Evolutionary conservation across 1,140 invertebrate species (phyloP).

Genomic region (Anastatus disparis): DNA sequence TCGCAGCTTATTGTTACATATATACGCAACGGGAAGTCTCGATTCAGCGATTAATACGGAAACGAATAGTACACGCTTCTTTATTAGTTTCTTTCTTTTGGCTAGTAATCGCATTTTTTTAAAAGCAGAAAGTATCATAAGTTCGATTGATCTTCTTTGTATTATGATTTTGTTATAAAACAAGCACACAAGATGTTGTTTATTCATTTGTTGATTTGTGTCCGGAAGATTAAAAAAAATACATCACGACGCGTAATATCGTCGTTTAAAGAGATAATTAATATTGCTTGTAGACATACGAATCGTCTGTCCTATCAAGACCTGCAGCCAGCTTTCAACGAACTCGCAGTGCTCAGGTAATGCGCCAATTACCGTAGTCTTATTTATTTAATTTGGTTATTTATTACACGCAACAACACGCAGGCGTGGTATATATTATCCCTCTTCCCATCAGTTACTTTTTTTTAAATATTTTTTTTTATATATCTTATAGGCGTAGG

Average conservation of each 20-base stretch:
- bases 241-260: not conserved
- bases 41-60: too few relatives aligned
- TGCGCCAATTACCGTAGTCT: conserved; percentile 49
- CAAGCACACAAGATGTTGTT: conserved; percentile 29
- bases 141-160: too few relatives aligned
- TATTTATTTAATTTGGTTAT: too few relatives aligned
- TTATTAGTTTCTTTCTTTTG: too few relatives aligned
- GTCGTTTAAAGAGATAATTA: conserved; percentile 15
- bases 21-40: not conserved
- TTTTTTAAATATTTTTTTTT: too few relatives aligned
- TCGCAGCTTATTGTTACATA: not conserved
- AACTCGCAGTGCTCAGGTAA: conserved; percentile 78
- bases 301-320: conserved; percentile 78
- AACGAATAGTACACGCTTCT: too few relatives aligned
- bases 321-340: conserved; percentile 75
- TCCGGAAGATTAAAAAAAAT: too few relatives aligned
- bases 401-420: not conserved
- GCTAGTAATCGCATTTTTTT: not conserved
- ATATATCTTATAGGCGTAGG: too few relatives aligned
- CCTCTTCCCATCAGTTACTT: too few relatives aligned
- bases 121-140: too few relatives aligned
- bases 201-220: not conserved
- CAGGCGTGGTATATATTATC: too few relatives aligned
- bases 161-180: not conserved
- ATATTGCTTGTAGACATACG: conserved; percentile 73